Base-by-base conservation (phyloP, 2,888 invertebrate species). In the Lasioglossum zephyrum region DNA sequence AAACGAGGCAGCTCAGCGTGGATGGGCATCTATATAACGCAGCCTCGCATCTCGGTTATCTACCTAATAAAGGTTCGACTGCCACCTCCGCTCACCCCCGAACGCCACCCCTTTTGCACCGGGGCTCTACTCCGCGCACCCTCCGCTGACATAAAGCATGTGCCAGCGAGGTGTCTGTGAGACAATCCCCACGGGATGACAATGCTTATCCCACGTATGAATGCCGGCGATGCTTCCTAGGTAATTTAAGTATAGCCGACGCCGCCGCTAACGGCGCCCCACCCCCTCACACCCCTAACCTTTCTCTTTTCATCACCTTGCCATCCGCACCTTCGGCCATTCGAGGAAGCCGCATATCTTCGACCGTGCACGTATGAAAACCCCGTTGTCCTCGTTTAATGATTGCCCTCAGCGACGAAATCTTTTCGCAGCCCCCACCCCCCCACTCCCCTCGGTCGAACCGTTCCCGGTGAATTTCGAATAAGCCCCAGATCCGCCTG, bases 1-100 rank as follows among this genome's bases (percentile, higher is more conserved):
- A 93, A 93, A 93, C 92, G 93, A 93, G 92, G 89, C 90, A 91
- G 91, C 90, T 91, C 87, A 85, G 84, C 89, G 92, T 89, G 91
- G 91, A 93, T 92, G 91, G 92, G 91, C 92, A 91, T 88, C 91
- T 89, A 92, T 92, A 92, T 92, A 92, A 89, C 88, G 87, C 85
- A 83, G 85, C 90, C 22, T 92, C 93, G 92, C 93, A 93, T 92
- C 93, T 92, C 93, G 93, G 92, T 93, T 93, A 93, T 93, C 93
- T 93, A 91, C 93, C 93, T 93, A 93, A 93, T 93, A 93, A 93
- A 92, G 93, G 91, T 93, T 89, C 89, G 90, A 88, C 85, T 83
- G 79, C 81, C 60, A 39, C 44, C 31, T 53, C 39, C 63, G 31
- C 36, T 18, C 57, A 4, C 57, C 57, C 57, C 11, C 57, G 57